phyloP scores from a whole-genome alignment of 2,113 vertebrate species.

The Lepus timidus region DNA sequence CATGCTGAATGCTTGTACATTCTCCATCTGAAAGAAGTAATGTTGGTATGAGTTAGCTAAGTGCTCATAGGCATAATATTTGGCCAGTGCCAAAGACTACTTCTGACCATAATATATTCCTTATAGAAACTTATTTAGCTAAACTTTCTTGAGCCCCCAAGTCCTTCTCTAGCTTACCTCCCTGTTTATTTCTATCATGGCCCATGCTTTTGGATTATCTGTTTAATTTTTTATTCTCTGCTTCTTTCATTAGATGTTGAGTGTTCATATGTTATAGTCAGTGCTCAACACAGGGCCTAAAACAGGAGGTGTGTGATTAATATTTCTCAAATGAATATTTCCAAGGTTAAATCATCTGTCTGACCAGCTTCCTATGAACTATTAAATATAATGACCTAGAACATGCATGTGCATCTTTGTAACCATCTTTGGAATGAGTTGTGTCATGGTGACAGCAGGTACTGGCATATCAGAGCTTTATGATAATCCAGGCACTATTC shows the following conservation, averaged over 20 bases:
- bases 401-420: neutral
- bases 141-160: neutral
- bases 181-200: neutral
- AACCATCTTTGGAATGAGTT: neutral
- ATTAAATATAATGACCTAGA: neutral
- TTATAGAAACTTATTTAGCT: neutral
- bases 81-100: neutral
- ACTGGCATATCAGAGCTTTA: neutral
- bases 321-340: neutral
- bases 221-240: conserved; percentile 1
- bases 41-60: neutral
- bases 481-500: neutral
- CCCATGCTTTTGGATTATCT: neutral
- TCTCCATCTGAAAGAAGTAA: neutral
- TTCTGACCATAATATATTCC: neutral
- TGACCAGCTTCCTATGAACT: neutral
- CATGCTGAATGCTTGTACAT: neutral
- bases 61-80: neutral
- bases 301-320: neutral
- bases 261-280: neutral
- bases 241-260: neutral
- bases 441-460: neutral
- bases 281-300: neutral
- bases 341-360: neutral
- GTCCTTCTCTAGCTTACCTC: neutral